These are phyloP conservation scores for Tyrannus savana DNA, from an alignment of 2,113 vertebrate species.

Conservation along the genomic window DNA sequence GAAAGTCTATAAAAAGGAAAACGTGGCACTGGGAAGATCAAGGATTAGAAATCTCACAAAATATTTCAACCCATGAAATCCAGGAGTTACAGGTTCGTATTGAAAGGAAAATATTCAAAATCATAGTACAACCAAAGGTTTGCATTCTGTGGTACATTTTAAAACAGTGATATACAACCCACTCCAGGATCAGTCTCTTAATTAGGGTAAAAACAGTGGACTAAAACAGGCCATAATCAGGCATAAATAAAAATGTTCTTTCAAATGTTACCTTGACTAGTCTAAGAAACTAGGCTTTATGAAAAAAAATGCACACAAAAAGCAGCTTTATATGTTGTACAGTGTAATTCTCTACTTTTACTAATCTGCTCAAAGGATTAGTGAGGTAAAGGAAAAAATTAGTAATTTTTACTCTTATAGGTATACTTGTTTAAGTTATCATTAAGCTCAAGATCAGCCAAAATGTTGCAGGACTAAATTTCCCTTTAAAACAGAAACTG, in stretches of 20 bases:
- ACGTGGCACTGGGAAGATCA: not conserved
- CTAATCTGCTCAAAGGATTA: slow-evolving; percentile 60
- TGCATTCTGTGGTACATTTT: not conserved
- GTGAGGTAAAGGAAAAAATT: slow-evolving; percentile 18
- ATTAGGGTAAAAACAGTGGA: not conserved
- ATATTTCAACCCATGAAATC: not conserved
- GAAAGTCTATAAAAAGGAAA: not conserved
- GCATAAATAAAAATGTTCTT: not conserved
- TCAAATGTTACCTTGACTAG: not conserved
- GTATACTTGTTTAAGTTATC: not conserved
- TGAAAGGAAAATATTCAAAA: not conserved
- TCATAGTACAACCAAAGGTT: not conserved
- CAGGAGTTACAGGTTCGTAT: not conserved
- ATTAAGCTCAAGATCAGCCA: not conserved
- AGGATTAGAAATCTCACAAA: not conserved
- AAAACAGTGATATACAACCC: not conserved
- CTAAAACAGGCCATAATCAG: not conserved
- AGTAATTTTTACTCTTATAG: slow-evolving; percentile 2
- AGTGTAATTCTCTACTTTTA: slow-evolving; percentile 16
- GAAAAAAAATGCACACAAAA: slow-evolving; percentile 25
- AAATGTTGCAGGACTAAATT: not conserved
- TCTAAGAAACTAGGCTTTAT: not conserved
- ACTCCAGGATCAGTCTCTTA: not conserved
- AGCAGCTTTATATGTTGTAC: slow-evolving; percentile 24
- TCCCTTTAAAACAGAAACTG: not conserved